Base-by-base conservation (phyloP, 2,113 vertebrate species). In the Eptatretus burgeri region DNA sequence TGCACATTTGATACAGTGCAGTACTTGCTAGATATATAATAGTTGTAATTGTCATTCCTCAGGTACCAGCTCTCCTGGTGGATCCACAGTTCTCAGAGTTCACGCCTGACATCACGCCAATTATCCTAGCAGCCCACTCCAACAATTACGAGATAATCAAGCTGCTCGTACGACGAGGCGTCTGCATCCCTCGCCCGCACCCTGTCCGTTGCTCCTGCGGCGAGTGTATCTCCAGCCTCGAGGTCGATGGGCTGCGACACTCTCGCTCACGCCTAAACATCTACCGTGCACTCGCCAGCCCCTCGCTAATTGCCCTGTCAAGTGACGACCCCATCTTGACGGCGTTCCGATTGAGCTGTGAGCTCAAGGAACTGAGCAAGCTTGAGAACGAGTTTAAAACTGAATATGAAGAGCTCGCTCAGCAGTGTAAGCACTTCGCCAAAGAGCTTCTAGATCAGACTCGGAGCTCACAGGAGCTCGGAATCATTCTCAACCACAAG, bases 91-190 rank as follows among this genome's bases (percentile, higher is more conserved):
- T 95, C 72, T 95, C 89, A 1, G 82, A 89, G 75, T 98, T 95
- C 71, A 95, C 89, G 0, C 91, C 91, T 0, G 91, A 98, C 74
- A 89, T 98, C 63, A 98, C 91, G 1, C 91, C 91, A 2, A 93
- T 98, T 73, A 86, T 98, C 73, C 74, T 98, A 66, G 91, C 91
- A 16, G 89, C 89, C 19, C 91, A 98, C 74, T 93, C 89, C 49
- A 98, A 98, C 75, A 98, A 94, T 73, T 98, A 95, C 0, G 82
- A 98, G 72, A 82, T 98, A 64, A 89, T 95, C 70, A 98, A 95
- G 69, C 78, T 93, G 63, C 76, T 98, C 5, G 77, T 98, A 41
- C 87, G 88, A 73, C 82, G 83, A 63, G 89, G 89, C 0, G 89
- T 98, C n/a, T 89, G 85, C 0, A 77, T 98, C 63, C 91, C 91